These are phyloP conservation scores for Vidua macroura DNA, from an alignment of 2,113 vertebrate genomes.

Conservation along the genomic window DNA sequence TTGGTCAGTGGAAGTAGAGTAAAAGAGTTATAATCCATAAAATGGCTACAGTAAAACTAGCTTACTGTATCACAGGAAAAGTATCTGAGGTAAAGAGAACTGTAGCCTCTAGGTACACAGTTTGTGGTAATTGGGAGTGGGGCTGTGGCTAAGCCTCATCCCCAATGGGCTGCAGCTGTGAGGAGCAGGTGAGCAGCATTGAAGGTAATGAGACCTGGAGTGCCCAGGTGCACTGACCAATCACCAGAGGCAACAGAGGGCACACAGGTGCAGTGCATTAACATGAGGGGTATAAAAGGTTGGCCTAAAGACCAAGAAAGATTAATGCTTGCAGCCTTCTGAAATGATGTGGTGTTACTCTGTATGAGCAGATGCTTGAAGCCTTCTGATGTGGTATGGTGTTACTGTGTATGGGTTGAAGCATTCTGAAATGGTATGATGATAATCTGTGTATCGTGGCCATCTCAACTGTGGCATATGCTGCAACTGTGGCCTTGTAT, in stretches of 20 bases:
- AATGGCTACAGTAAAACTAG: neutral
- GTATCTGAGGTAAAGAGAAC: neutral
- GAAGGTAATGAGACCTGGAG: neutral
- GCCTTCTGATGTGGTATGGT: neutral
- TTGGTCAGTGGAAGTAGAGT: neutral
- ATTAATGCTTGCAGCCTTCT: neutral
- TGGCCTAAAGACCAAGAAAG: neutral
- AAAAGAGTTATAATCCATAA: neutral
- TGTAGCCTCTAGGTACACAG: neutral
- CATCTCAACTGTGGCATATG: neutral
- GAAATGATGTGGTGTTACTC: neutral
- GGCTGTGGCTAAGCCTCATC: neutral
- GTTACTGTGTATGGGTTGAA: neutral
- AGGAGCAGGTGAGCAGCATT: neutral
- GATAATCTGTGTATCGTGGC: neutral
- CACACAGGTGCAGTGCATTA: neutral
- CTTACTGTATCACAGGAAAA: neutral
- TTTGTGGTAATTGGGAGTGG: neutral
- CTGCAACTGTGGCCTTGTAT: neutral
- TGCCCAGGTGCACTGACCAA: neutral
- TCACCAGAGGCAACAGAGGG: neutral
- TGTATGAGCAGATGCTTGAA: neutral
- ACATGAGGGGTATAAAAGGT: neutral
- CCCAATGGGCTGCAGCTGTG: neutral
- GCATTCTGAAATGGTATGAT: neutral